A percentile compares a stretch with the other conserved stretches of the same genome.
Evolutionary conservation across 2,888 invertebrate species (phyloP).

Genomic region (Atethmia centrago): DNA sequence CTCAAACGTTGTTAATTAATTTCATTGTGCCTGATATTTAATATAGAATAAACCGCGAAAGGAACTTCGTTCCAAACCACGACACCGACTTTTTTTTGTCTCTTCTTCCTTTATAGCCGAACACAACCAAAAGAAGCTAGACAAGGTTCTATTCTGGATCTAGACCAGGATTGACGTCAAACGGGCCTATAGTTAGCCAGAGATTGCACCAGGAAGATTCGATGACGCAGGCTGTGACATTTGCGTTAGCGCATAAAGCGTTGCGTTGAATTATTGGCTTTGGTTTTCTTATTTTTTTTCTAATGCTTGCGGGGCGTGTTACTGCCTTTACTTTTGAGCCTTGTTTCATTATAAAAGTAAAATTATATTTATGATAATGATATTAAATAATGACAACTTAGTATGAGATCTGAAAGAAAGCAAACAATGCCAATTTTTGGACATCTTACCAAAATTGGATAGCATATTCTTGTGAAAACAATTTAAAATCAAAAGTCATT

Average conservation of each 20-base stretch:
- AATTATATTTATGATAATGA: not conserved
- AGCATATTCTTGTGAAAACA: not conserved
- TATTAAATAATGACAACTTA: not conserved
- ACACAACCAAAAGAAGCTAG: slow-evolving; percentile 46
- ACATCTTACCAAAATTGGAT: not conserved
- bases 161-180: slow-evolving; percentile 65
- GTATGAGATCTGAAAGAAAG: not conserved
- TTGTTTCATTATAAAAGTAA: not conserved
- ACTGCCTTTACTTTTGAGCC: not conserved
- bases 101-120: not conserved
- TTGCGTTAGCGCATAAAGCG: slow-evolving; percentile 41
- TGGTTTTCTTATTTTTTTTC: slow-evolving; percentile 20
- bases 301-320: not conserved
- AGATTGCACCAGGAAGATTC: slow-evolving; percentile 67
- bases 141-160: slow-evolving; percentile 57
- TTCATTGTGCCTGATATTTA: too few relatives aligned
- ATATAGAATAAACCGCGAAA: too few relatives aligned
- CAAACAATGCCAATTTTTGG: not conserved
- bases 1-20: too few relatives aligned
- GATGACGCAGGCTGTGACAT: slow-evolving; percentile 65
- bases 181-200: slow-evolving; percentile 58
- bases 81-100: not conserved
- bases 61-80: not conserved
- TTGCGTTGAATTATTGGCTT: slow-evolving; percentile 50
- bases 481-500: too few relatives aligned